Evolutionary conservation across 2,797 vertebrate species (phyloP), one percentile per base, ranked within the genome.

Genomic region (Lemur catta): DNA sequence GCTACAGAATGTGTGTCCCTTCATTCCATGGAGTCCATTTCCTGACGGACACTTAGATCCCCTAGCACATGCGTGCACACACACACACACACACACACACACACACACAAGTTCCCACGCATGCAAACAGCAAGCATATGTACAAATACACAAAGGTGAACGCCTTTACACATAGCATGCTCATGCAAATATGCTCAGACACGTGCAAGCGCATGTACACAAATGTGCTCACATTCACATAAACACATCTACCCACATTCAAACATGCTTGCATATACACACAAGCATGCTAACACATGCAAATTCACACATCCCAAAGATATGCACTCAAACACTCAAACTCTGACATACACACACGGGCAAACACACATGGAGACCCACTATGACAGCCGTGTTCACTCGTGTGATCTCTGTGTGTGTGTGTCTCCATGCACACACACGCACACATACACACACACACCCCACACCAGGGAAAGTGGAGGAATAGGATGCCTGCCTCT

Each of bases 401-500:
- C 28, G 20, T 18, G 57, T n/a, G 75, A 89, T 41, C 6, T 11
- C 17, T 28, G 33, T 22, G 9, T 55, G 15, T 22, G 7, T 17
- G 28, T 14, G 30, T 6, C 20, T 24, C 9, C 7, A 28, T 28
- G 35, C 8, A 26, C 41, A n/a, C n/a, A 48, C 43, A 81, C 75
- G 59, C 50, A n/a, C 30, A 38, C 12, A 35, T 26, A 13, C 38
- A 57, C 13, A 33, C 30, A 43, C 12, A 41, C 26, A 13, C 38
- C 35, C 24, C 22, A 10, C 35, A 76, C 24, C 88, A 88, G 82
- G 87, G 76, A 91, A 96, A 93, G 84, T 65, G 75, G 33, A 30
- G 46, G 87, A 46, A 91, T 57, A 50, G 43, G 59, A 82, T 48
- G 33, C 55, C 48, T 79, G 48, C 95, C 91, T 96, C 78, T 96